These are phyloP conservation scores for Terrapene triunguis DNA, from an alignment of 2,113 vertebrate genomes.

Conservation along the genomic window DNA sequence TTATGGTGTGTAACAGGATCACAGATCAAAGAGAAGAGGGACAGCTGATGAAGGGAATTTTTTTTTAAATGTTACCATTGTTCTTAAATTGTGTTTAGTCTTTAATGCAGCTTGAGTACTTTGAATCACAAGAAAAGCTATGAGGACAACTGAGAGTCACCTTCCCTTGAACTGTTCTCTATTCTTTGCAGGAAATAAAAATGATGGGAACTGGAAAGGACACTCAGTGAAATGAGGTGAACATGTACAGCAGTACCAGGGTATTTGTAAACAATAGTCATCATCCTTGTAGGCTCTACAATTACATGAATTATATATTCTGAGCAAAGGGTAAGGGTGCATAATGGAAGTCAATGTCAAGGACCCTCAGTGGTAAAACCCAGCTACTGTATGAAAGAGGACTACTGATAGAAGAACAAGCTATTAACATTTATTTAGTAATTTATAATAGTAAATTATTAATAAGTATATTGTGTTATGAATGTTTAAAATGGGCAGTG, in stretches of 20 bases:
- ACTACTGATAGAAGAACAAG: background rate
- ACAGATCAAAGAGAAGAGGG: background rate
- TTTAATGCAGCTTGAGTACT: background rate
- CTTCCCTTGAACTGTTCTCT: background rate
- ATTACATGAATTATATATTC: background rate
- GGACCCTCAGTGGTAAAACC: background rate
- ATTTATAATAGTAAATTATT: background rate
- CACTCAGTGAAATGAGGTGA: background rate
- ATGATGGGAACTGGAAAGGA: background rate
- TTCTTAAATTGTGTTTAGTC: background rate
- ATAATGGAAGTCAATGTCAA: background rate
- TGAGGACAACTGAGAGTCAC: background rate
- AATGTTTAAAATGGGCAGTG: background rate
- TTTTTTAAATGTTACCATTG: too few relatives aligned
- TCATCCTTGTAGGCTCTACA: background rate
- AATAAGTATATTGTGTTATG: background rate
- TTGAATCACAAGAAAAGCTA: background rate
- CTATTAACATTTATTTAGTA: background rate
- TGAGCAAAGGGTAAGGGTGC: background rate
- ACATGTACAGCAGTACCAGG: background rate
- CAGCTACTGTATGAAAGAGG: background rate
- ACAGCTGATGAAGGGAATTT: background rate
- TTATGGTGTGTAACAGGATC: background rate
- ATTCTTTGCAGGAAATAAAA: background rate
- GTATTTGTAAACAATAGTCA: background rate